Evolutionary conservation across 2,113 vertebrate genomes (phyloP).

Genomic region (Alligator mississippiensis): DNA sequence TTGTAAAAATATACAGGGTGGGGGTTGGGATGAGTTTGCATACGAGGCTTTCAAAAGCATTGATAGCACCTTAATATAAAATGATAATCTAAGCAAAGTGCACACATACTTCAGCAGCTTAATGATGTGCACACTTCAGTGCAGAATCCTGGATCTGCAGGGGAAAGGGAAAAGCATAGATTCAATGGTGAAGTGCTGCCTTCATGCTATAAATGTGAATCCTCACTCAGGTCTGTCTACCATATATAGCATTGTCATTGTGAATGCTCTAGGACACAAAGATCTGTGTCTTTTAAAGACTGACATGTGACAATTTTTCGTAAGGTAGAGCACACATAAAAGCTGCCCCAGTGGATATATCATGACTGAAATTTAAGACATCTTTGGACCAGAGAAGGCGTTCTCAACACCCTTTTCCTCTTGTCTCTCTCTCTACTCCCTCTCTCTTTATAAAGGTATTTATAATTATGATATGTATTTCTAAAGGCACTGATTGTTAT

Average conservation of each 20-base stretch:
- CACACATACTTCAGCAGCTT: fast-evolving
- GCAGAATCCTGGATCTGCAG: background rate
- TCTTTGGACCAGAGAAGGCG: background rate
- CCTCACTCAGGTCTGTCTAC: background rate
- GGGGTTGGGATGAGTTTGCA: background rate
- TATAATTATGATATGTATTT: background rate
- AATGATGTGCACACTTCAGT: fast-evolving
- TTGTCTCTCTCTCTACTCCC: background rate
- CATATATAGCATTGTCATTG: background rate
- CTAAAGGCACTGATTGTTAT: background rate
- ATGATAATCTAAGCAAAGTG: background rate
- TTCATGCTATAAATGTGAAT: background rate
- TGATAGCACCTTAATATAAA: background rate
- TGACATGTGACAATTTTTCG: fast-evolving
- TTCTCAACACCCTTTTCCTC: background rate
- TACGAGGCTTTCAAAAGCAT: background rate
- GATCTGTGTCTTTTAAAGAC: background rate
- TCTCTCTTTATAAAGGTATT: background rate
- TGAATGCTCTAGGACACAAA: background rate
- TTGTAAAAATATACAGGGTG: background rate
- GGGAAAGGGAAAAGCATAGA: background rate
- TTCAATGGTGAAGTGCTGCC: background rate
- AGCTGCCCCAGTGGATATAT: fast-evolving
- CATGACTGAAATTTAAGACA: background rate
- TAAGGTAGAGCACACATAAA: fast-evolving